phyloP scores from a whole-genome alignment of 2,888 invertebrate genomes.

The Heliconius ethilla region DNA sequence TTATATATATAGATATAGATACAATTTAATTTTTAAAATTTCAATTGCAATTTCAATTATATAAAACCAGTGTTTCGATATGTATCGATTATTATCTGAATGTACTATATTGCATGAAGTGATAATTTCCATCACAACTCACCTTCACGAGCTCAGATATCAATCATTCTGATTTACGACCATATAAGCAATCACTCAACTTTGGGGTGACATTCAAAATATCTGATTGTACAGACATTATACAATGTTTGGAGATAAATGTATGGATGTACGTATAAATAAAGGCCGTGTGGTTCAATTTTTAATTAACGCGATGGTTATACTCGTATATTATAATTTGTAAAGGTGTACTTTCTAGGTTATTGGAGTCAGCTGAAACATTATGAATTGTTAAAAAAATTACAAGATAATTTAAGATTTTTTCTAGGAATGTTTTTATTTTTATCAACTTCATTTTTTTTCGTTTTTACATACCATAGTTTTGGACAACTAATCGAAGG shows the following conservation, averaged over 20 bases:
- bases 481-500: too few species aligned
- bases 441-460: too few species aligned
- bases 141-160: background rate
- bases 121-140: constrained; percentile 10
- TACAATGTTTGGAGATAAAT: background rate
- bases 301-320: background rate
- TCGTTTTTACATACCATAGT: too few species aligned
- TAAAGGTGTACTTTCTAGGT: too few species aligned
- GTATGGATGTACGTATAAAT: background rate
- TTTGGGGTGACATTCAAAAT: constrained; percentile 2
- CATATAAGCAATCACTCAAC: constrained; percentile 18
- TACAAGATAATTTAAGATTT: too few species aligned
- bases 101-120: constrained; percentile 3
- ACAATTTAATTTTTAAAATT: too few species aligned
- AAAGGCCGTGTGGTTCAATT: background rate
- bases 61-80: background rate
- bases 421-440: too few species aligned
- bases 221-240: background rate
- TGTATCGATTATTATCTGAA: background rate
- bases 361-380: background rate
- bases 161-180: constrained; percentile 1
- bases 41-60: background rate
- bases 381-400: background rate
- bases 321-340: too few species aligned
- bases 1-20: too few species aligned